Conservation (phyloP, 2,797 vertebrate species). For the Coilia nasus region DNA sequence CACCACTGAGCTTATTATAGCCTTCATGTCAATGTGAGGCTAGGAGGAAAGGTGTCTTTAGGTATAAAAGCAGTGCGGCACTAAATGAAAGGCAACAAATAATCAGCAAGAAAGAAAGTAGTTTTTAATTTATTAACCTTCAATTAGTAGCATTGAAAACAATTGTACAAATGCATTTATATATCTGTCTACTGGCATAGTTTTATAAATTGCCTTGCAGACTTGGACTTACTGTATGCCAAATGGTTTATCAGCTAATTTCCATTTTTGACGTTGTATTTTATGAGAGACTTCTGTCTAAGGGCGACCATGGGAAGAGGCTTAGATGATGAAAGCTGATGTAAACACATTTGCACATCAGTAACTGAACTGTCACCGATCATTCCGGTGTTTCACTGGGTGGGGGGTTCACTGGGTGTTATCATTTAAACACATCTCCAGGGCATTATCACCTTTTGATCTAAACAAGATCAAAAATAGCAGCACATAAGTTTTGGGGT, state of each 20-base stretch:
- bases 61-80: too few relatives aligned
- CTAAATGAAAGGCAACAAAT: too few relatives aligned
- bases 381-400: neutral
- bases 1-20: too few relatives aligned
- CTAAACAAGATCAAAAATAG: too few relatives aligned
- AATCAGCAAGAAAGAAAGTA: too few relatives aligned
- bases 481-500: too few relatives aligned
- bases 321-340: neutral
- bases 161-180: neutral
- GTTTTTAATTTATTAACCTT: too few relatives aligned
- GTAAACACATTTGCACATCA: constrained; percentile 19
- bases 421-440: neutral
- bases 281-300: neutral
- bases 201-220: neutral
- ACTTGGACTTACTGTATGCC: neutral
- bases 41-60: too few relatives aligned
- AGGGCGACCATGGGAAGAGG: neutral
- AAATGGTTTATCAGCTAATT: neutral
- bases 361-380: neutral
- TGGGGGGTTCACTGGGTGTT: neutral
- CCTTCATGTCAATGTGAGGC: too few relatives aligned
- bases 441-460: too few relatives aligned
- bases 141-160: too few relatives aligned
- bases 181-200: neutral
- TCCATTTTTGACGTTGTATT: neutral